Base-by-base conservation (phyloP, 2,888 invertebrate genomes). In the Plebejus melissa region DNA sequence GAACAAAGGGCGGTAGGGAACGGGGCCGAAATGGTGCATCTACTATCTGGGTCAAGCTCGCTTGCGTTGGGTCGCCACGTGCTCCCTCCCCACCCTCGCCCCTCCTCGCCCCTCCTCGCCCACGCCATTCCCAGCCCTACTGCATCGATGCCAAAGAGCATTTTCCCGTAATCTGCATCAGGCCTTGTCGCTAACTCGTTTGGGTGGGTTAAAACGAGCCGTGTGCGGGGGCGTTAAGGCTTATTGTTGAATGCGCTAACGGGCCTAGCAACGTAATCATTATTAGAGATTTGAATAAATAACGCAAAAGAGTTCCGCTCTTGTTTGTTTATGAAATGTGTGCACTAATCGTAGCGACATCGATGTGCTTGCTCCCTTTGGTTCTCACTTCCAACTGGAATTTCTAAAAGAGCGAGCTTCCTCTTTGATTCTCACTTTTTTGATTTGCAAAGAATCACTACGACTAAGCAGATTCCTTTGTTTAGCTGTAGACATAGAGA, bases 11-110 rank as follows among this genome's bases (percentile, higher is more conserved):
- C 78, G 78, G 83, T 85, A 88, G 84, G 84, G 85, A 89, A 87
- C 85, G 86, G 87, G 87, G 86, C 87, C 88, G 85, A 90, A 91
- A 90, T 90, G 91, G 88, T 92, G 91, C 91, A 90, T 90, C 90
- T 86, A 86, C 83, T 84, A 92, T 89, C 88, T 92, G 82, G 92
- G 92, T 92, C 92, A 92, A 92, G 90, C 91, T 91, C 91, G 89
- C 85, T 87, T 84, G 87, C 83, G 86, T 85, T 82, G 87, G 87
- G 86, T 85, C 88, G 89, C 82, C 83, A 90, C 90, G 91, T 90
- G 90, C 84, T 87, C 80, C 84, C 79, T 84, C 85, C 85, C 85
- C 74, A 83, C 80, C 77, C 75, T 69, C 78, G 76, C 75, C 74
- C 77, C 74, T 22, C 76, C 77, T 80, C 65, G 9, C 32, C 32